These are phyloP conservation scores for Rambutsinella grinnellia DNA, from an alignment of 2,888 invertebrate species.

Conservation along the genomic window DNA sequence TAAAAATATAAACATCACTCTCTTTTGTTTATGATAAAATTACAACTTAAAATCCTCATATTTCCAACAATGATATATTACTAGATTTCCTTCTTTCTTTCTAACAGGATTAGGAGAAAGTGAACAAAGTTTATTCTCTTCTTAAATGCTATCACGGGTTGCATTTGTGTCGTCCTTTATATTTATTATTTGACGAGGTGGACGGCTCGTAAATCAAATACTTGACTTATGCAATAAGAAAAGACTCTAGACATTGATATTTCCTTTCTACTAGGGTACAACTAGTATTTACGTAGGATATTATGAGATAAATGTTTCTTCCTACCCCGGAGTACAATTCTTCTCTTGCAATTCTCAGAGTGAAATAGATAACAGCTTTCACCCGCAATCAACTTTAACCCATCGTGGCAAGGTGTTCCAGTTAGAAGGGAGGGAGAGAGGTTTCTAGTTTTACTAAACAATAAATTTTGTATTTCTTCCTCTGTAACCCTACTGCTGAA, in stretches of 20 bases:
- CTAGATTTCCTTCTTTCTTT: not conserved
- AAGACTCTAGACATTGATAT: not conserved
- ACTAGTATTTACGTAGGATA: not conserved
- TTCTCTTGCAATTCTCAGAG: not conserved
- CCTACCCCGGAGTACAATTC: not conserved
- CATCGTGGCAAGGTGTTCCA: not conserved
- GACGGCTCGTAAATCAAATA: slow-evolving; percentile 30
- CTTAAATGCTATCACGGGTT: not conserved
- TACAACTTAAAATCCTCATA: not conserved
- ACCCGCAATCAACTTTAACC: slow-evolving; percentile 25
- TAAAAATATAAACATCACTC: no score
- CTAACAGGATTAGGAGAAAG: not conserved
- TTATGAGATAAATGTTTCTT: no score
- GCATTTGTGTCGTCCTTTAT: slow-evolving; percentile 2
- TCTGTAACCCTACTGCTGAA: no score
- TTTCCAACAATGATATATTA: not conserved
- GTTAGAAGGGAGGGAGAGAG: not conserved
- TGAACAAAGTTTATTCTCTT: not conserved
- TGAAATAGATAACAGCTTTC: slow-evolving; percentile 24
- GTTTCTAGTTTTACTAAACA: slow-evolving; percentile 8
- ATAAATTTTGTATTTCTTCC: slow-evolving; percentile 15
- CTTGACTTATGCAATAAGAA: slow-evolving; percentile 6
- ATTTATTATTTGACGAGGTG: not conserved
- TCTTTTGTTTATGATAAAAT: no score
- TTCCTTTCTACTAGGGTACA: not conserved